Percentiles rank a stretch among this genome's conserved stretches.
Conservation (phyloP, 2,888 invertebrate genomes). For the Syrista parreyssii region DNA sequence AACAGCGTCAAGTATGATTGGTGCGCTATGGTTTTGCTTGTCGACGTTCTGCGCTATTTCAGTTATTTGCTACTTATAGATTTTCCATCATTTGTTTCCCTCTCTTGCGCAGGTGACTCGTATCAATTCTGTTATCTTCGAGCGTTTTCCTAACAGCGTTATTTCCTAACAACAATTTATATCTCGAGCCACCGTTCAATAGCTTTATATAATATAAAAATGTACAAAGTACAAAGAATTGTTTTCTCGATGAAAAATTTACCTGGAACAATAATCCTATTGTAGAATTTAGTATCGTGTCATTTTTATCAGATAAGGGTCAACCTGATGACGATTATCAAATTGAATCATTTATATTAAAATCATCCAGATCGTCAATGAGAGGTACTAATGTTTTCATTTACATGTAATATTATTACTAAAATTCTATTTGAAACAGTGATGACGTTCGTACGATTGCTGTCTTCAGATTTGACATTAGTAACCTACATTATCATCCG, state of each 20-base stretch:
- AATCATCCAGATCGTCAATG: neutral
- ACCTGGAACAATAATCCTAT: no score
- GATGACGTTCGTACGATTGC: neutral
- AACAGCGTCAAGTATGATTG: neutral
- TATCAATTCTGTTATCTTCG: neutral
- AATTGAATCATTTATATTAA: neutral
- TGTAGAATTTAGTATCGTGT: no score
- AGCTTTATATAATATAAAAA: neutral
- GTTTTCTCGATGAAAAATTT: no score
- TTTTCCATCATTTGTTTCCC: neutral
- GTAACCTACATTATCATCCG: neutral
- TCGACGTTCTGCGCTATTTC: neutral
- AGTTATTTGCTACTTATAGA: neutral
- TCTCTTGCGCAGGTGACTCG: neutral
- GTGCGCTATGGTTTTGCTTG: neutral
- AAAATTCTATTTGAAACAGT: neutral
- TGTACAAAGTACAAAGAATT: neutral
- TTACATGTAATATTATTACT: neutral
- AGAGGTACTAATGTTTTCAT: neutral
- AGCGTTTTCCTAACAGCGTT: neutral
- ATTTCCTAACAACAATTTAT: neutral
- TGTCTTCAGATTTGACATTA: neutral
- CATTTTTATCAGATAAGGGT: no score
- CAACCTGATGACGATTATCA: neutral
- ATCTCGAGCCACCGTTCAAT: neutral